These are phyloP conservation scores for Poecilia gillii DNA, from an alignment of 2,797 vertebrate genomes.

Conservation along the genomic window DNA sequence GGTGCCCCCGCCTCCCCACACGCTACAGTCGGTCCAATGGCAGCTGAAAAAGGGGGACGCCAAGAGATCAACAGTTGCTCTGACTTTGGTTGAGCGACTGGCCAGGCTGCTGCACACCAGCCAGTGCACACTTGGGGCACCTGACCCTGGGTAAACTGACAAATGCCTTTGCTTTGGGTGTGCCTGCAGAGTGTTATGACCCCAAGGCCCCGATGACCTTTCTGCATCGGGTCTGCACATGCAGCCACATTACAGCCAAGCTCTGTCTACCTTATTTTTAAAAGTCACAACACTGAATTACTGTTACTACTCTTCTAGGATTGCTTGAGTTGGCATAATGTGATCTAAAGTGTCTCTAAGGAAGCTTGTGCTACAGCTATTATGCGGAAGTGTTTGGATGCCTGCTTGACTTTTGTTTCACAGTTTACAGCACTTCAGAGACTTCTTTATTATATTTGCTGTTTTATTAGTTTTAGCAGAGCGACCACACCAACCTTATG, in stretches of 20 bases:
- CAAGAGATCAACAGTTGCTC: slow-evolving; percentile 74
- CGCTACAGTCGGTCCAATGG: slow-evolving; percentile 33
- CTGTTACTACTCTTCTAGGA: slow-evolving; percentile 4
- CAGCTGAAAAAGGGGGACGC: slow-evolving; percentile 69
- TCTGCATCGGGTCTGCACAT: slow-evolving; percentile 7
- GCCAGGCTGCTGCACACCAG: slow-evolving; percentile 63
- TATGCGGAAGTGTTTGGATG: neutral
- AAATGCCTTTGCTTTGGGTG: slow-evolving; percentile 66
- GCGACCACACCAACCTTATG: slow-evolving; percentile 18
- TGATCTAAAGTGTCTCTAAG: slow-evolving; percentile 13
- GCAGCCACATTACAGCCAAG: slow-evolving; percentile 4
- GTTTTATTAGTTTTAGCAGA: slow-evolving; percentile 27
- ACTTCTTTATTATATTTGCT: slow-evolving; percentile 8
- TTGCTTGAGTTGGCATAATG: slow-evolving; percentile 29
- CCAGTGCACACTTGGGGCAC: slow-evolving; percentile 59
- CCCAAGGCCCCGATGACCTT: slow-evolving; percentile 46
- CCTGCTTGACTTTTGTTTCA: slow-evolving; percentile 13
- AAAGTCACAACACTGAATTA: slow-evolving; percentile 16
- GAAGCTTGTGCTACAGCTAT: slow-evolving; percentile 22
- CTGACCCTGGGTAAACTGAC: slow-evolving; percentile 78
- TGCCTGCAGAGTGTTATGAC: slow-evolving; percentile 52
- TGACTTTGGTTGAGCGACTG: slow-evolving; percentile 68
- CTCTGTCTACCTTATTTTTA: slow-evolving; percentile 18
- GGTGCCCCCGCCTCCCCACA: slow-evolving; percentile 13
- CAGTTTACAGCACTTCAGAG: neutral